Base-by-base conservation (phyloP, 2,888 invertebrate genomes). In the Trimorus sp. region DNA sequence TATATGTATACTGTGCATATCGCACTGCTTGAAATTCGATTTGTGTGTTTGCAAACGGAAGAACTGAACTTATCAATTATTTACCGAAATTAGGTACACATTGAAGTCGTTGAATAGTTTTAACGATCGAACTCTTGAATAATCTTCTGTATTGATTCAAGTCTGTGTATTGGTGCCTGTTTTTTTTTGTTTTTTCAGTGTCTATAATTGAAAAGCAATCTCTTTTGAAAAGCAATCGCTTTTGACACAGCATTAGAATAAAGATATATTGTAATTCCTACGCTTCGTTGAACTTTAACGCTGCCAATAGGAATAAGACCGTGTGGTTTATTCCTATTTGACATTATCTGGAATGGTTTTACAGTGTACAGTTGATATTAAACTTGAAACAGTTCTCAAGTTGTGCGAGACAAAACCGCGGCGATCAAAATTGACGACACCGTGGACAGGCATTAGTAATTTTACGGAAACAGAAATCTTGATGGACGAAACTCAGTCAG, bases 401-500 rank as follows among this genome's bases (percentile, higher is more conserved):
- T 26, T 26, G 26, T 3, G 26, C 70, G 49, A 48, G 56, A 62
- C 26, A 69, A 75, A 70, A 69, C 51, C 59, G 16, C n/a, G 48
- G 48, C 42, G 75, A 42, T 65, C 75, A 76, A 74, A 75, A 80
- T 80, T 80, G 79, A 80, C 75, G 79, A 60, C 75, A 69, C 12
- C 40, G 65, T 66, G 15, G 70, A 69, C 66, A 42, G 68, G 62
- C 62, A 62, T 71, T 65, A 66, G 70, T 71, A 59, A 69, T 75
- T 62, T 80, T 73, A 48, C 53, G 65, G 59, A 60, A 56, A 58
- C 53, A 68, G 54, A 63, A 81, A 80, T 80, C 70, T 80, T 71
- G 66, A 75, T 80, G 71, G 74, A 80, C 80, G 66, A 76, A 80
- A 76, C 76, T 71, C 49, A 80, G 76, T 63, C 70, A 65, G 70